Evolutionary conservation across 2,888 invertebrate genomes (phyloP).

Genomic region (Drosophila infuscata): DNA sequence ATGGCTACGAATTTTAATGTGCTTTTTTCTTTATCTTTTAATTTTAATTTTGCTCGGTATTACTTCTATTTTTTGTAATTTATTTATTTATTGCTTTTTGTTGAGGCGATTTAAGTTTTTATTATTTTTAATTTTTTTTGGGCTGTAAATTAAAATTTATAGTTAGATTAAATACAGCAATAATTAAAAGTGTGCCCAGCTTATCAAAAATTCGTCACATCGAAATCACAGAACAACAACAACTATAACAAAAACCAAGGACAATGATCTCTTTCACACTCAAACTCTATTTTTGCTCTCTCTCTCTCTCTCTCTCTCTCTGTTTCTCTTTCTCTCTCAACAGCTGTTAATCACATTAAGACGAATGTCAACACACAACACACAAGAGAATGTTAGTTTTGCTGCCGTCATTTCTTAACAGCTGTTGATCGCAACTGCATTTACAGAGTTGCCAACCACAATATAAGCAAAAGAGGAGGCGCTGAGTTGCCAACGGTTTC

Average conservation of each 20-base stretch:
- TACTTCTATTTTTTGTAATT: slow-evolving; percentile 18
- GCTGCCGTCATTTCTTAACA: slow-evolving; percentile 25
- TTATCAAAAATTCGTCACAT: slow-evolving; percentile 26
- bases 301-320: background rate
- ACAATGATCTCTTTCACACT: slow-evolving; percentile 12
- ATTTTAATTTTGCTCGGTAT: slow-evolving; percentile 15
- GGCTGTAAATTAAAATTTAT: slow-evolving; percentile 45
- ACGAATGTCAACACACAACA: slow-evolving; percentile 11
- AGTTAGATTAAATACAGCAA: slow-evolving; percentile 17
- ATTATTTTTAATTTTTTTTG: slow-evolving; percentile 33
- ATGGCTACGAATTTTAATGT: slow-evolving; percentile 56
- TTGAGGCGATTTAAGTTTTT: slow-evolving; percentile 44
- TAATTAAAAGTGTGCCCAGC: slow-evolving; percentile 19
- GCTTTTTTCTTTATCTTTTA: slow-evolving; percentile 18
- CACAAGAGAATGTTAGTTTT: slow-evolving; percentile 16
- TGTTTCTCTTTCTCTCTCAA: slow-evolving; percentile 21
- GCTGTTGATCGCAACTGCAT: slow-evolving; percentile 62
- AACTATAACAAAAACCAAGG: slow-evolving; percentile 31
- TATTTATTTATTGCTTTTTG: slow-evolving; percentile 54
- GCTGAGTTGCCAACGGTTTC: slow-evolving; percentile 38
- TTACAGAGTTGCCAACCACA: slow-evolving; percentile 42
- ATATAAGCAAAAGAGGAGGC: slow-evolving; percentile 12
- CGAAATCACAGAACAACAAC: slow-evolving; percentile 40
- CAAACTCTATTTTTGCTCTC: background rate
- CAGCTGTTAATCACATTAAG: slow-evolving; percentile 33